A percentile compares a stretch with the other conserved stretches of the same genome.
Conservation (phyloP, 1,140 invertebrate genomes). For the Papilio aristodemus region DNA sequence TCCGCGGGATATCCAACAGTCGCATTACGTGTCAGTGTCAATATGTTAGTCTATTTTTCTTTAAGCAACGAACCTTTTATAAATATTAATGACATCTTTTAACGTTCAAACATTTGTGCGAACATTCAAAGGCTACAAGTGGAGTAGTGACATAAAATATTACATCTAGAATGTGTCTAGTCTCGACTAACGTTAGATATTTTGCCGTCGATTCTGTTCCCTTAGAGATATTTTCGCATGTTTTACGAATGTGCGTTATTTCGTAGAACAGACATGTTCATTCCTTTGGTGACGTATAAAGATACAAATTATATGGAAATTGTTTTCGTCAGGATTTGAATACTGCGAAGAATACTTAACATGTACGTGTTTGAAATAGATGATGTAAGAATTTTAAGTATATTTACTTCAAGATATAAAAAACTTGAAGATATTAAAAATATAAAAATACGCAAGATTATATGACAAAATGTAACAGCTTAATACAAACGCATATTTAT, state of each 20-base stretch:
- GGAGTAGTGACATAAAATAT: slow-evolving; percentile 18
- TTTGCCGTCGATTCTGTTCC: slow-evolving; percentile 16
- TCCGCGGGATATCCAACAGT: neutral
- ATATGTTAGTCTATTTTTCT: neutral
- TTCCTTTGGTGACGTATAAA: slow-evolving; percentile 24
- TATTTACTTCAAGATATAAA: too few species aligned
- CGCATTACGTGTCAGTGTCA: neutral
- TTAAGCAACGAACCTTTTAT: neutral
- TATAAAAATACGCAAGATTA: too few species aligned
- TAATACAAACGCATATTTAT: neutral
- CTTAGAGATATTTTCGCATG: slow-evolving; percentile 9
- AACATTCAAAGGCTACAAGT: slow-evolving; percentile 15
- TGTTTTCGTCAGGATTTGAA: slow-evolving; percentile 25
- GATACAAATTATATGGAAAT: slow-evolving; percentile 27
- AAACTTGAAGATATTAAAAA: too few species aligned
- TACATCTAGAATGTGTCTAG: slow-evolving; percentile 15
- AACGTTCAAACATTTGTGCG: slow-evolving; percentile 14
- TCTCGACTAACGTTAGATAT: slow-evolving; percentile 13
- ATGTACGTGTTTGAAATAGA: slow-evolving; percentile 22
- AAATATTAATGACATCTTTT: slow-evolving; percentile 9
- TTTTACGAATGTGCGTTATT: slow-evolving; percentile 21
- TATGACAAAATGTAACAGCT: neutral
- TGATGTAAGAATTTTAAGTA: neutral
- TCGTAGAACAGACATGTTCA: slow-evolving; percentile 10
- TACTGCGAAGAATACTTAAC: slow-evolving; percentile 17